Evolutionary conservation across 2,888 invertebrate species (phyloP).

Genomic region (Leptinotarsa tumamoca): DNA sequence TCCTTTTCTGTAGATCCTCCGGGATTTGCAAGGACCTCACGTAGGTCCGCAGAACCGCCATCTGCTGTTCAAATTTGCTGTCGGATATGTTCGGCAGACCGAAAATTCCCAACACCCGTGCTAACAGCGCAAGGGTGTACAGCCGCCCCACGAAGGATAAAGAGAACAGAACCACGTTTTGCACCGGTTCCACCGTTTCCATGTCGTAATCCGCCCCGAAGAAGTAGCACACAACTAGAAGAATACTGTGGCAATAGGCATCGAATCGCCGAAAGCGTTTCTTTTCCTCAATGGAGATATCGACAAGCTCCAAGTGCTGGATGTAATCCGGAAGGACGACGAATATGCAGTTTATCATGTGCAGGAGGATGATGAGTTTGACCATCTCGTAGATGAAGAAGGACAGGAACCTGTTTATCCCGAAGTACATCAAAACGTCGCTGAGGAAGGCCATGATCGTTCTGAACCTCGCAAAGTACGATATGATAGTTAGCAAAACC

Average conservation of each 20-base stretch:
- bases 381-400: conserved; percentile 1
- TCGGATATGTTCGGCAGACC: conserved; percentile 59
- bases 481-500: neutral
- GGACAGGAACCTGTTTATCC: neutral
- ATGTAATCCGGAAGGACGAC: neutral
- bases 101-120: conserved; percentile 54
- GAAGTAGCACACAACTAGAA: conserved; percentile 28
- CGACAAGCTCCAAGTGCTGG: neutral
- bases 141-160: conserved; percentile 52
- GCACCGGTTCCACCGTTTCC: neutral
- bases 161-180: conserved; percentile 47
- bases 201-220: conserved; percentile 19
- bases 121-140: conserved; percentile 53
- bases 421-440: neutral
- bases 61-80: conserved; percentile 66
- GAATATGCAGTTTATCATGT: neutral
- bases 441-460: neutral
- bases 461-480: conserved; percentile 1
- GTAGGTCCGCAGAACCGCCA: conserved; percentile 69
- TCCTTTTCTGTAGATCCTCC: conserved; percentile 63
- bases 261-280: neutral
- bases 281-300: neutral
- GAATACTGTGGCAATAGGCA: neutral
- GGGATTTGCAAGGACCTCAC: conserved; percentile 70
- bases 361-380: neutral